Base-by-base conservation (phyloP, 2,888 invertebrate genomes). In the Furcula furcula region DNA sequence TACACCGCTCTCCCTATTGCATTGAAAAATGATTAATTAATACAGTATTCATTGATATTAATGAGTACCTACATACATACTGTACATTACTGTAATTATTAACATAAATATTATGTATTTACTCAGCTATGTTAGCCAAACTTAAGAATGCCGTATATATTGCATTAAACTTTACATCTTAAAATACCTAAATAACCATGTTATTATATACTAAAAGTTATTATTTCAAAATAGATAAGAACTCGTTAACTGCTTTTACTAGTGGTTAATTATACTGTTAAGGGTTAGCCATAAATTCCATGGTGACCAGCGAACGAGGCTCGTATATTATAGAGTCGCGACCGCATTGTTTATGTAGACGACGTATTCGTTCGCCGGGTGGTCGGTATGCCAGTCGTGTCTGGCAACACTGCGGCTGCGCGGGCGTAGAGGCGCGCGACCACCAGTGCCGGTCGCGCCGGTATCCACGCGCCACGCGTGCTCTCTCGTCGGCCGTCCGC, bases 391-490 rank as follows among this genome's bases (percentile, higher is more conserved):
- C 42, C 37, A 37, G 46, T 51, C 46, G 43, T 55, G 42, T 46
- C 45, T 42, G 61, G 55, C 52, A 44, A 52, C 62, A 58, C 44
- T 54, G 79, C 86, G 83, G 83, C 46, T 76, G 85, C 84, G 86
- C 78, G 79, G 59, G 61, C 58, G 41, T 54, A 35, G 55, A 50
- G 57, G 55, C 59, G 56, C 59, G 61, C 65, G 58, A 40, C 54
- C 56, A 61, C 65, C 84, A 85, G 87, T 88, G 82, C 78, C 80
- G 83, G 77, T 73, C 79, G 79, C 80, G 84, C 79, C 83, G 80
- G 83, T 80, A 70, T 65, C 74, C 84, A 79, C 82, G 81, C 76
- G 85, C 65, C 83, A 84, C 86, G 84, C 82, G 84, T 76, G 65
- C 58, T 64, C 55, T 34, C 55, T 60, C 61, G 50, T 53, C 59